phyloP scores from a whole-genome alignment of 2,888 invertebrate genomes.

The Dynastes grantii region DNA sequence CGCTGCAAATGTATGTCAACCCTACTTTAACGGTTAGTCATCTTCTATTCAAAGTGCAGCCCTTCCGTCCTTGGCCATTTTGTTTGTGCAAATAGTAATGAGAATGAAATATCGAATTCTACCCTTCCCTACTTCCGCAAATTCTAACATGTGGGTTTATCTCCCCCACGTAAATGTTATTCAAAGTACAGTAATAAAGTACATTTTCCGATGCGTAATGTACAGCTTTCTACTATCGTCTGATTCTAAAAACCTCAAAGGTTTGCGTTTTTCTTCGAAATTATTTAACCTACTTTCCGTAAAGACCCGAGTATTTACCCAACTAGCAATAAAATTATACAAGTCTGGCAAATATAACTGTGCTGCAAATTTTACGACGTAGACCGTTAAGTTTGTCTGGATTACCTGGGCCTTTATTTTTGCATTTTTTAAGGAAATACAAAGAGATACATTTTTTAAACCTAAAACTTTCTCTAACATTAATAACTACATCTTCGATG shows the following conservation, averaged over 20 bases:
- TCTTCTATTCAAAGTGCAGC: constrained; percentile 23
- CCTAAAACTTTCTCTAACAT: background rate
- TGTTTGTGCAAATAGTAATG: constrained; percentile 39
- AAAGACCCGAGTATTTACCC: constrained; percentile 14
- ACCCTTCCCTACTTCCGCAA: constrained; percentile 41
- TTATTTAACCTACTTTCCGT: constrained; percentile 38
- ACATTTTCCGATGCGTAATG: background rate
- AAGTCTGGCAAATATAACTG: constrained; percentile 14
- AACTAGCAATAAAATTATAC: constrained; percentile 30
- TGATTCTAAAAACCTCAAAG: background rate
- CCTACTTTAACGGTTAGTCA: constrained; percentile 27
- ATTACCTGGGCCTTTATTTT: background rate
- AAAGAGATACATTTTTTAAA: background rate
- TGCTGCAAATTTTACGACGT: constrained; percentile 33
- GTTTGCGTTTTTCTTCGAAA: constrained; percentile 32
- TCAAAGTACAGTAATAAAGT: background rate
- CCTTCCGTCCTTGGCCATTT: constrained; percentile 39
- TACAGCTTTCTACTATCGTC: background rate
- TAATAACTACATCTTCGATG: background rate
- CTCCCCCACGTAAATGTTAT: constrained; percentile 10
- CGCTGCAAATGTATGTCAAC: constrained; percentile 36
- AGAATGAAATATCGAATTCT: constrained; percentile 38
- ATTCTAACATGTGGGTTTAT: constrained; percentile 31
- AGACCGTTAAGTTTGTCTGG: constrained; percentile 26
- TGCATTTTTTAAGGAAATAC: constrained; percentile 1